Evolutionary conservation across 2,888 invertebrate species (phyloP).

Genomic region (Polydrusus cervinus): DNA sequence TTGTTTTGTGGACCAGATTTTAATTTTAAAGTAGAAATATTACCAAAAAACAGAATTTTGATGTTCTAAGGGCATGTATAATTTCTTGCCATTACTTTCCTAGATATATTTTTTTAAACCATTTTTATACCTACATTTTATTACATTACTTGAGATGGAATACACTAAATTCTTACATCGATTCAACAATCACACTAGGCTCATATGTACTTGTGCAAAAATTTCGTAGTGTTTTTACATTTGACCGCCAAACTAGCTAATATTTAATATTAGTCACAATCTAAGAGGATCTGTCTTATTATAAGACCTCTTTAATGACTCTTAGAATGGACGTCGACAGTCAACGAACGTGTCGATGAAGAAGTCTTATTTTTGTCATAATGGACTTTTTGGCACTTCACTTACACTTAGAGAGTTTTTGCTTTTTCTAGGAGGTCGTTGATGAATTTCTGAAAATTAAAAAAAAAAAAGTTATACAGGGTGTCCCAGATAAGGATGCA

Average conservation of each 20-base stretch:
- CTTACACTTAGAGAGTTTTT: slow-evolving; percentile 83
- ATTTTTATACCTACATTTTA: slow-evolving; percentile 27
- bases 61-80: too few relatives aligned
- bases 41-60: too few relatives aligned
- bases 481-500: too few relatives aligned
- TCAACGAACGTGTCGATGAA: slow-evolving; percentile 24
- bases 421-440: slow-evolving; percentile 91
- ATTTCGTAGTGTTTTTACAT: slow-evolving; percentile 32
- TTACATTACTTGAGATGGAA: slow-evolving; percentile 30
- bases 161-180: slow-evolving; percentile 23
- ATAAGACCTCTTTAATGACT: slow-evolving; percentile 25
- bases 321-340: slow-evolving; percentile 15
- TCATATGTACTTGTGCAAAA: slow-evolving; percentile 46
- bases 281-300: slow-evolving; percentile 30
- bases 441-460: slow-evolving; percentile 87
- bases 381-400: slow-evolving; percentile 68
- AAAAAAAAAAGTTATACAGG: slow-evolving; percentile 28
- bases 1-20: too few relatives aligned
- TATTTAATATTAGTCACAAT: slow-evolving; percentile 11
- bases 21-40: too few relatives aligned
- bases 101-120: background rate
- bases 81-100: too few relatives aligned
- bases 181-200: slow-evolving; percentile 28
- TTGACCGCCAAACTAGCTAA: slow-evolving; percentile 26
- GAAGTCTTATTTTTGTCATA: slow-evolving; percentile 34